Conservation (phyloP, 2,888 invertebrate genomes). For the Altica lythri region DNA sequence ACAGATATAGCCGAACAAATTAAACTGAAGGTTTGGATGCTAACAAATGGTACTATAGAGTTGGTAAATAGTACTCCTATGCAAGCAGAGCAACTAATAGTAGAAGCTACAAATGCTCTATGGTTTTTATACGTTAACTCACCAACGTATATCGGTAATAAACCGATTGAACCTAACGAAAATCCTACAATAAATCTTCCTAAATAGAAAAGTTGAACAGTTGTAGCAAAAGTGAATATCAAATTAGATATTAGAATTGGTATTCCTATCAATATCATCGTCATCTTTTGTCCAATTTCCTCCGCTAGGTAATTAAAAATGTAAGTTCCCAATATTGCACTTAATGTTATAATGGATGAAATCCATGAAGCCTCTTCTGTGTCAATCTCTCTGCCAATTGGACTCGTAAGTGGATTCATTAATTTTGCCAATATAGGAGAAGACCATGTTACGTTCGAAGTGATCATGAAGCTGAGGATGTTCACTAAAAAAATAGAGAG, state of each 20-base stretch:
- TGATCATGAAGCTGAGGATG: not conserved
- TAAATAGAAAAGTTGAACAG: constrained; percentile 13
- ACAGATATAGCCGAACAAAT: constrained; percentile 60
- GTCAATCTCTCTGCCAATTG: constrained; percentile 46
- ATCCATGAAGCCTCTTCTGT: constrained; percentile 58
- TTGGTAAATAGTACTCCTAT: constrained; percentile 72
- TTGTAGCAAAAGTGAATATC: constrained; percentile 10
- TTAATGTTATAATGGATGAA: constrained; percentile 56
- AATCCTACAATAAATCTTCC: constrained; percentile 24
- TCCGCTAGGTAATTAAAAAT: constrained; percentile 68
- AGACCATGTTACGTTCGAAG: constrained; percentile 51
- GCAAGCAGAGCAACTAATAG: constrained; percentile 63
- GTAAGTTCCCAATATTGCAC: constrained; percentile 65
- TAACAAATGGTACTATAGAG: constrained; percentile 71
- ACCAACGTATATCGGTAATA: constrained; percentile 83
- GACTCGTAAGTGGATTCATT: constrained; percentile 38
- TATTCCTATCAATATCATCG: constrained; percentile 64
- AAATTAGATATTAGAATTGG: constrained; percentile 64
- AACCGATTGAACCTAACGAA: constrained; percentile 64
- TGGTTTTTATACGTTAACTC: constrained; percentile 81
- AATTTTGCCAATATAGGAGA: constrained; percentile 37
- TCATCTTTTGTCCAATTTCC: constrained; percentile 68
- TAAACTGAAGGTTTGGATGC: constrained; percentile 66
- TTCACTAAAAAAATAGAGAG: too few relatives aligned
- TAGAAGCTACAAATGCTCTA: constrained; percentile 76